Conservation (phyloP, 2,113 vertebrate species). For the Gopherus evgoodei region DNA sequence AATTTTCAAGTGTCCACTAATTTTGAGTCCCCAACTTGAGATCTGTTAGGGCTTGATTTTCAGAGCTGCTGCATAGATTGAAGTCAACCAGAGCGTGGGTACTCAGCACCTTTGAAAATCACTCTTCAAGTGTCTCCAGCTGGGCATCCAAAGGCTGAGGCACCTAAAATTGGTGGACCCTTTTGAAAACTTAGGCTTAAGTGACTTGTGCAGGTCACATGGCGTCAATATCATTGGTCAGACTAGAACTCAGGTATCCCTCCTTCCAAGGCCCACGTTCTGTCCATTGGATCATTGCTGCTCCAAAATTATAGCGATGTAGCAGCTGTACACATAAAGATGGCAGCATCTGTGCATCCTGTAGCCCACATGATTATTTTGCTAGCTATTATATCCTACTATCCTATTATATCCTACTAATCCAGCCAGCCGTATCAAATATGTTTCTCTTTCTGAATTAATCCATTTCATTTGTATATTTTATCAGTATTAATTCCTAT, state of each 20-base stretch:
- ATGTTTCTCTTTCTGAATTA: no score
- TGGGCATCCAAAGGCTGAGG: background rate
- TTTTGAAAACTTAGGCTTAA: background rate
- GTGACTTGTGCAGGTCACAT: background rate
- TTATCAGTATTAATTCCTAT: no score
- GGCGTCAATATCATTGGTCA: background rate
- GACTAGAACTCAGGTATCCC: no score
- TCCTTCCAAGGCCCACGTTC: background rate
- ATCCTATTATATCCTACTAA: no score
- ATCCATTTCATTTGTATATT: no score
- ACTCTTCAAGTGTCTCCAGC: no score
- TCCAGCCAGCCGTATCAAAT: no score
- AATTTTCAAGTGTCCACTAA: background rate
- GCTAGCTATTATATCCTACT: no score
- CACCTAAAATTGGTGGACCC: background rate
- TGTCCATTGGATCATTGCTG: rapidly evolving
- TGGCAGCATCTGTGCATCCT: background rate
- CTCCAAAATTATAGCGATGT: background rate
- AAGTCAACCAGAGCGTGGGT: background rate
- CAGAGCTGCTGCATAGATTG: background rate
- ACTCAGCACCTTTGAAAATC: background rate
- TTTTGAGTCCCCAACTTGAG: background rate
- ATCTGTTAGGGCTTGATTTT: background rate
- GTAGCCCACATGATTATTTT: no score
- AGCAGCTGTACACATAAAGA: background rate